Evolutionary conservation across 2,888 invertebrate genomes (phyloP).

Genomic region (Zaprionus bogoriensis): DNA sequence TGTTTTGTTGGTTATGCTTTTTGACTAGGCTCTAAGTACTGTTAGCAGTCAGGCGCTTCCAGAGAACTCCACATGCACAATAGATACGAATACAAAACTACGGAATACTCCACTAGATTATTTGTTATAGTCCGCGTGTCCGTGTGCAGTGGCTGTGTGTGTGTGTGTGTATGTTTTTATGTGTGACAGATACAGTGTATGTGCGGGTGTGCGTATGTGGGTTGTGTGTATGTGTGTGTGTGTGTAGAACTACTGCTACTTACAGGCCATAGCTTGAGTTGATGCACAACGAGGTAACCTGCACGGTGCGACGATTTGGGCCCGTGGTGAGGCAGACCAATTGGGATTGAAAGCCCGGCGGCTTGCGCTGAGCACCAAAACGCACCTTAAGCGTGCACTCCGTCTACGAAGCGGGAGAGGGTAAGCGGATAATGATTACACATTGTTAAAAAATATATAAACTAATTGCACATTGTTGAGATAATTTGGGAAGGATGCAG

Average conservation of each 20-base stretch:
- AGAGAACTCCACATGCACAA: conserved; percentile 55
- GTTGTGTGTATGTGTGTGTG: background rate
- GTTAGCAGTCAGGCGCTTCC: conserved; percentile 45
- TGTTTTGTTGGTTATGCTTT: background rate
- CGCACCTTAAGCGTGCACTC: conserved; percentile 87
- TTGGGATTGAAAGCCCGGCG: conserved; percentile 98
- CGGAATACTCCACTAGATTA: conserved; percentile 42
- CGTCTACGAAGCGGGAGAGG: conserved; percentile 67
- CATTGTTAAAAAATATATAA: background rate
- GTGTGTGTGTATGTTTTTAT: background rate
- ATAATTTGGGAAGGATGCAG: too few species aligned
- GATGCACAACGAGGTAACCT: conserved; percentile 94
- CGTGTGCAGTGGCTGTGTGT: conserved; percentile 18
- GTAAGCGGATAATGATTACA: background rate
- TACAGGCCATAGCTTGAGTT: conserved; percentile 99
- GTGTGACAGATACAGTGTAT: background rate
- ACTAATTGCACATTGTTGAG: too few species aligned
- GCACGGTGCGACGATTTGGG: conserved; percentile 85
- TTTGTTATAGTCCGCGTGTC: conserved; percentile 18
- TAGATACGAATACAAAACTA: conserved; percentile 55
- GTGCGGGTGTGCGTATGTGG: background rate
- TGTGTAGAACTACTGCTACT: conserved; percentile 82
- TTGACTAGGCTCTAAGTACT: conserved; percentile 38
- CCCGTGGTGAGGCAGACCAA: conserved; percentile 95
- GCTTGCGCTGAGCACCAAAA: conserved; percentile 91